phyloP scores from a whole-genome alignment of 2,888 invertebrate genomes.

The Uropetala carovei region DNA sequence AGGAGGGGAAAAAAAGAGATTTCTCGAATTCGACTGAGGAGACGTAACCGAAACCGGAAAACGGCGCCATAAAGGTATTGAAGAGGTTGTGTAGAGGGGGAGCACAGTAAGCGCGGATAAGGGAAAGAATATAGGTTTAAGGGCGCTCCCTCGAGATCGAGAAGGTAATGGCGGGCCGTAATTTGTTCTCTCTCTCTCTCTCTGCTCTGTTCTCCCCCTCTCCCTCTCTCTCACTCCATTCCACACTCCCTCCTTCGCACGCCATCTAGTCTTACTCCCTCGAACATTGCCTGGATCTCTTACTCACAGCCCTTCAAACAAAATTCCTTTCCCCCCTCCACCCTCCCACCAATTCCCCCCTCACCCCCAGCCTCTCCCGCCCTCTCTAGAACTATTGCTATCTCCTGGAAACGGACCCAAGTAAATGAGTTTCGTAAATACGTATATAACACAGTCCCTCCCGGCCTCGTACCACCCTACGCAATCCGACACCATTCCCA shows the following conservation, averaged over 20 bases:
- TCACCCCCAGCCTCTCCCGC: not conserved
- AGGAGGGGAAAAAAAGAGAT: no score
- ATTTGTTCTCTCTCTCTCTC: not conserved
- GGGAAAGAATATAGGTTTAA: no score
- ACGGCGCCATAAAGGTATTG: no score
- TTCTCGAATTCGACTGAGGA: no score
- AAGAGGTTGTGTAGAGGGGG: no score
- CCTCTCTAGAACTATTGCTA: not conserved
- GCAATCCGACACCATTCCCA: not conserved
- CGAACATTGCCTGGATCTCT: not conserved
- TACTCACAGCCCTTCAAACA: conserved; percentile 34
- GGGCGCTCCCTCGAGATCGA: not conserved
- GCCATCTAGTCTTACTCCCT: not conserved
- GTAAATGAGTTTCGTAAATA: conserved; percentile 47
- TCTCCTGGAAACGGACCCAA: conserved; percentile 31
- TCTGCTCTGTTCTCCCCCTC: not conserved
- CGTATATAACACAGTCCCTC: not conserved
- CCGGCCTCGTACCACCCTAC: not conserved
- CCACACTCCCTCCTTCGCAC: not conserved
- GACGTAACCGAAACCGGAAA: no score
- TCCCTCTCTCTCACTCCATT: not conserved
- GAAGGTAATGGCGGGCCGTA: not conserved
- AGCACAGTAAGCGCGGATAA: no score
- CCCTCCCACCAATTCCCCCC: not conserved
- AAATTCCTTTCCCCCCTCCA: not conserved